phyloP scores from a whole-genome alignment of 2,888 invertebrate species.

The Pteria penguin region DNA sequence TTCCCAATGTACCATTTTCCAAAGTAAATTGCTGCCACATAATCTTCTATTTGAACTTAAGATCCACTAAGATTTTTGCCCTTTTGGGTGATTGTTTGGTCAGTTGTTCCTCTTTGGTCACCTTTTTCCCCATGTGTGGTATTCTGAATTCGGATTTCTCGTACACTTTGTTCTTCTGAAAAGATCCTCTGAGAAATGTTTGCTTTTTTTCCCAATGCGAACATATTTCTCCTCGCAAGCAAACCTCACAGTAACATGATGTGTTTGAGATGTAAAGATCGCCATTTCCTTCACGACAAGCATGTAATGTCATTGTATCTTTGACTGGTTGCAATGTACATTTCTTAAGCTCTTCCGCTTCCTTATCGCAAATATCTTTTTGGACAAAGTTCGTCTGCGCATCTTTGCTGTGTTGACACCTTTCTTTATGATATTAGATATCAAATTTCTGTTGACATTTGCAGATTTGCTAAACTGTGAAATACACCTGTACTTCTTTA shows the following conservation, averaged over 20 bases:
- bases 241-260: slow-evolving; percentile 23
- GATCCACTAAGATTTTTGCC: no score
- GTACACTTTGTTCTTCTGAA: no score
- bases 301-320: slow-evolving; percentile 16
- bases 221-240: no score
- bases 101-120: no score
- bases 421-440: background rate
- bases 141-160: no score
- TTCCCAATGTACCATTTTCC: background rate
- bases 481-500: background rate
- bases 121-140: no score
- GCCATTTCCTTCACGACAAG: background rate
- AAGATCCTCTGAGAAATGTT: no score
- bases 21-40: background rate
- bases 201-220: no score
- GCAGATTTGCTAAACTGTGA: background rate
- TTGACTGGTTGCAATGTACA: slow-evolving; percentile 3
- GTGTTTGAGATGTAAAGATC: slow-evolving; percentile 1
- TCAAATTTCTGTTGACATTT: background rate
- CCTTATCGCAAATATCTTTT: background rate
- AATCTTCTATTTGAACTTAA: no score
- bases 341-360: background rate
- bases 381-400: background rate
- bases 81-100: no score
- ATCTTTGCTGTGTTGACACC: background rate